phyloP scores from a whole-genome alignment of 2,113 vertebrate species.

The Colaptes auratus region DNA sequence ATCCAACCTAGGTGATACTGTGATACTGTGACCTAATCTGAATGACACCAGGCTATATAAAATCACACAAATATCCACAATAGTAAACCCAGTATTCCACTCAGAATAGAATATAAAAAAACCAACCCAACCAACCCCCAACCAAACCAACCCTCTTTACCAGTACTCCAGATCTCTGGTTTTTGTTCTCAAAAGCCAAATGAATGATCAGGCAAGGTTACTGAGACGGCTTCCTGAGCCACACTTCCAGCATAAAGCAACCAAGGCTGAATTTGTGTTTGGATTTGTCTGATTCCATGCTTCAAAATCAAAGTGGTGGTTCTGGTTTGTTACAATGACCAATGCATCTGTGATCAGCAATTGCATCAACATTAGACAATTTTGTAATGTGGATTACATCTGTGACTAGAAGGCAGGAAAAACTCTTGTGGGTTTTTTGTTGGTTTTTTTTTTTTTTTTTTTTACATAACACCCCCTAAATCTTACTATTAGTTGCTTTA shows the following conservation, averaged over 20 bases:
- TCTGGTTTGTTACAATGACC: conserved; percentile 29
- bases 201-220: conserved; percentile 1
- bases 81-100: neutral
- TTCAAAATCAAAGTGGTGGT: conserved; percentile 11
- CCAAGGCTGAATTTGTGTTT: conserved; percentile 3
- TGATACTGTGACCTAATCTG: conserved; percentile 24
- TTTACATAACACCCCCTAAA: neutral
- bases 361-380: conserved; percentile 12
- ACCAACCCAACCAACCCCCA: neutral
- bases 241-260: neutral
- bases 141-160: neutral
- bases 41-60: conserved; percentile 2
- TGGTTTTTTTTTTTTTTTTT: neutral
- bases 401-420: conserved; percentile 10
- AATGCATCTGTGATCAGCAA: neutral
- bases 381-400: conserved; percentile 24
- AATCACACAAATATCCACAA: neutral
- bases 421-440: neutral
- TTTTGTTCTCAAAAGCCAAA: conserved; percentile 26
- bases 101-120: neutral
- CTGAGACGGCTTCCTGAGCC: neutral
- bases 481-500: neutral
- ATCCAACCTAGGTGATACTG: too few species aligned
- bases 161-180: neutral
- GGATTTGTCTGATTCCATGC: neutral